phyloP scores from a whole-genome alignment of 2,888 invertebrate species.

The Callyntrura sp. region DNA sequence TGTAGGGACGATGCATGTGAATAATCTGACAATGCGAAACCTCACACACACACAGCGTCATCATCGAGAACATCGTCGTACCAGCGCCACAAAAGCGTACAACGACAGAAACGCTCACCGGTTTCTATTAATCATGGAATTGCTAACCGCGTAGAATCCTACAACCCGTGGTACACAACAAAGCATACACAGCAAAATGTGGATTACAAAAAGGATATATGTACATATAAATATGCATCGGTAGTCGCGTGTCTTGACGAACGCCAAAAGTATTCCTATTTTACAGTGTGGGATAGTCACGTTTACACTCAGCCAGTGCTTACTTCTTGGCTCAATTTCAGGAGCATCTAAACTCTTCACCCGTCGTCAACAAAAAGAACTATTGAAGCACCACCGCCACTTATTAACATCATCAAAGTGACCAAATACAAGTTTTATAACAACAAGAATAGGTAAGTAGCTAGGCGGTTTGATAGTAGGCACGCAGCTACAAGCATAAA shows the following conservation, averaged over 20 bases:
- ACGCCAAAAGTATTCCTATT: constrained; percentile 78
- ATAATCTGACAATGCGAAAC: not conserved
- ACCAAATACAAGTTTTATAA: constrained; percentile 39
- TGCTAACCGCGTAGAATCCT: not conserved
- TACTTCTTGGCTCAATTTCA: constrained; percentile 23
- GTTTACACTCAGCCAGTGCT: constrained; percentile 2
- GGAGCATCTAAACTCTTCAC: constrained; percentile 3
- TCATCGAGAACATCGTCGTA: not conserved
- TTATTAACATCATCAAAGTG: constrained; percentile 3
- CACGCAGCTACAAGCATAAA: not conserved
- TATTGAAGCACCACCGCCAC: not conserved
- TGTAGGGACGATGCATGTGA: not conserved
- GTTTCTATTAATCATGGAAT: constrained; percentile 7
- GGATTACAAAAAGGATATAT: constrained; percentile 40
- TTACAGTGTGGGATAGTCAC: constrained; percentile 1
- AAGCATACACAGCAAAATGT: constrained; percentile 59
- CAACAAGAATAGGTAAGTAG: not conserved
- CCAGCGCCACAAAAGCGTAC: not conserved
- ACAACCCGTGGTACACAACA: not conserved
- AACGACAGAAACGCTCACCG: not conserved
- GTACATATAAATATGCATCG: not conserved
- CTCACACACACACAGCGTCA: not conserved
- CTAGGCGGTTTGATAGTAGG: not conserved
- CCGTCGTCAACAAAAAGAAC: not conserved
- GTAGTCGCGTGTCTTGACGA: constrained; percentile 83